These are phyloP conservation scores for Andricus quercusramuli DNA, from an alignment of 2,888 invertebrate genomes.

Conservation along the genomic window DNA sequence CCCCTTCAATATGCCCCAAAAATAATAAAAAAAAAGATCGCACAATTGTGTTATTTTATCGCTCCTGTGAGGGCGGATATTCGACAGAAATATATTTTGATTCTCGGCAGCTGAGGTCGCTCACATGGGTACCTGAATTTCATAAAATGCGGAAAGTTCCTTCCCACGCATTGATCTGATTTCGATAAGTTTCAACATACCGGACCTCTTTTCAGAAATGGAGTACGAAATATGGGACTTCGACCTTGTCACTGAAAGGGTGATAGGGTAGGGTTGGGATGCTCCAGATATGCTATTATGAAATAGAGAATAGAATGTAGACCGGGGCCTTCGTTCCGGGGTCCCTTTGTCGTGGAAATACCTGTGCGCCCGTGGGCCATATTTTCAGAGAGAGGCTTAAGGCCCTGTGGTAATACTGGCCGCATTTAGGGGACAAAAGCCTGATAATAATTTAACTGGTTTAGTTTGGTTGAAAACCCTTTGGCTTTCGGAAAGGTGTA, in stretches of 20 bases:
- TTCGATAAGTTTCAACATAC: slow-evolving; percentile 47
- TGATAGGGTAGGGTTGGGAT: slow-evolving; percentile 7
- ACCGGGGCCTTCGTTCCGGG: slow-evolving; percentile 6
- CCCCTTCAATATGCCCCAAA: not conserved
- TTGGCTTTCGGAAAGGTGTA: slow-evolving; percentile 39
- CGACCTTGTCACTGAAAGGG: slow-evolving; percentile 33
- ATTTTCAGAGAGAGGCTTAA: slow-evolving; percentile 10
- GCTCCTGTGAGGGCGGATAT: slow-evolving; percentile 39
- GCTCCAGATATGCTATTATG: slow-evolving; percentile 30
- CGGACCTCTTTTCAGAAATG: slow-evolving; percentile 22
- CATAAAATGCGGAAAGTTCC: slow-evolving; percentile 44
- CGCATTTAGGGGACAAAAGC: slow-evolving; percentile 53
- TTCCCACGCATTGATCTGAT: slow-evolving; percentile 53
- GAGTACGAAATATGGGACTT: slow-evolving; percentile 25
- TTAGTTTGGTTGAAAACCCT: slow-evolving; percentile 52
- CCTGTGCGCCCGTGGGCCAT: slow-evolving; percentile 21
- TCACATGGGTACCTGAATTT: slow-evolving; percentile 40
- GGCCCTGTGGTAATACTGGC: slow-evolving; percentile 42
- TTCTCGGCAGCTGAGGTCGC: slow-evolving; percentile 27
- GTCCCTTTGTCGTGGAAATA: slow-evolving; percentile 3
- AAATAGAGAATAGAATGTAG: slow-evolving; percentile 22
- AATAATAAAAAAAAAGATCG: slow-evolving; percentile 10
- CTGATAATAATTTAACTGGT: slow-evolving; percentile 61
- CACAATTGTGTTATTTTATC: slow-evolving; percentile 12
- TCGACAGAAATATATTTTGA: slow-evolving; percentile 39